Evolutionary conservation across 2,888 invertebrate genomes (phyloP), one percentile per base, ranked within the genome.

Genomic region (Parnassius mnemosyne): DNA sequence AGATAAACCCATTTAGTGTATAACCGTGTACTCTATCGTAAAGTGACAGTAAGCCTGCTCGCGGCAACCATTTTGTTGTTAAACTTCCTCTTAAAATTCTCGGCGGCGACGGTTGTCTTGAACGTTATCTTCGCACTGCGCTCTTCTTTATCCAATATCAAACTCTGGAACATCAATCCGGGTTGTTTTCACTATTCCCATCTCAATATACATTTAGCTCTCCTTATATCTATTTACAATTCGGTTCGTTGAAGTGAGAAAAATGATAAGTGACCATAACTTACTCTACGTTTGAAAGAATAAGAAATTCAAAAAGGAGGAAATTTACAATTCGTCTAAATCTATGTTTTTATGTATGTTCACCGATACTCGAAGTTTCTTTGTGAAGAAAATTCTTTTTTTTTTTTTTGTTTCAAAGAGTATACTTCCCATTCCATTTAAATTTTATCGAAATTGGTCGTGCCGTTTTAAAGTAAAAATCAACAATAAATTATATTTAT

Each of bases 41-140:
- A 73, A 0, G 74, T 73, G 66, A 92, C 92, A 44, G 83, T 71
- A 10, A 92, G 76, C 25, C 87, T 71, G 78, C 90, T 89, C 11
- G 92, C 92, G 10, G 92, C 89, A 0, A 92, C 90, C 88, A 92
- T 89, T 72, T 91, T 89, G 75, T 85, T 86, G 73, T 92, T 83
- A 70, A 92, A 92, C 67, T 92, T 90, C 75, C 79, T 84, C 74
- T 83, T 85, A 72, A 92, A 92, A 10, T 63, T 78, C 57, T 87
- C 87, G 0, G 92, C 92, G 0, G 89, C 90, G 5, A 57, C 61
- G 0, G 83, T 69, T 0, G 81, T 81, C 70, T 83, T 87, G 81
- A 92, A 92, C 0, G 82, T 80, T 9, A 90, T 83, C 63, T 83
- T 85, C 47, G 92, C 92, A 60, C 77, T 81, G 59, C 92, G 76